Evolutionary conservation across 2,888 invertebrate genomes (phyloP).

Genomic region (Alloscopus bannaensis): DNA sequence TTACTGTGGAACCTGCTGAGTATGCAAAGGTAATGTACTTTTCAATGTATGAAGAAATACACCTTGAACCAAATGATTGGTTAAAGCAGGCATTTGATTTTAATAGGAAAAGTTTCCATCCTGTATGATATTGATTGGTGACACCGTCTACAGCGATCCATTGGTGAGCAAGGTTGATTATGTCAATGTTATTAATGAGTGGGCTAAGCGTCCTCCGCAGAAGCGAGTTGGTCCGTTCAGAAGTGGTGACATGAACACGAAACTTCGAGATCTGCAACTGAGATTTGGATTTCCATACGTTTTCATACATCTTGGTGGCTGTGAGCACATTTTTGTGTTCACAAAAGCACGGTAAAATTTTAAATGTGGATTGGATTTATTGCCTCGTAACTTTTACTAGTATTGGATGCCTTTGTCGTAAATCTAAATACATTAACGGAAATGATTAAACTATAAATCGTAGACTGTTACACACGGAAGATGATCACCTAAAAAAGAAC

Average conservation of each 20-base stretch:
- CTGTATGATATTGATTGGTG: slow-evolving; percentile 86
- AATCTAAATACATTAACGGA: slow-evolving; percentile 2
- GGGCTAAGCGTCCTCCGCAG: slow-evolving; percentile 77
- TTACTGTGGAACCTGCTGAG: slow-evolving; percentile 9
- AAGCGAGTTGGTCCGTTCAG: slow-evolving; percentile 75
- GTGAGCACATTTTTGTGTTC: slow-evolving; percentile 92
- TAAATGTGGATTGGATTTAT: no score
- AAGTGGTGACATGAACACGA: slow-evolving; percentile 75
- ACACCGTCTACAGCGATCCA: slow-evolving; percentile 86
- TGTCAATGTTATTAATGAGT: slow-evolving; percentile 81
- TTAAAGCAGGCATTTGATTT: no score
- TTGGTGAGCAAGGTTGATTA: slow-evolving; percentile 80
- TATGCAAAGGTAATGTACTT: slow-evolving; percentile 47
- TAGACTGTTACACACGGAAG: slow-evolving; percentile 56
- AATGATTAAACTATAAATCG: background rate
- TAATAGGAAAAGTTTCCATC: slow-evolving; percentile 81
- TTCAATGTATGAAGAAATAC: no score
- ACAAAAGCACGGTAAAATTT: slow-evolving; percentile 81
- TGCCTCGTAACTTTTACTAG: no score
- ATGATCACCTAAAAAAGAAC: slow-evolving; percentile 31
- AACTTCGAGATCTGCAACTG: slow-evolving; percentile 78
- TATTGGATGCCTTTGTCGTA: no score
- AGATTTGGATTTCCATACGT: slow-evolving; percentile 85
- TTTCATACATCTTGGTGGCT: slow-evolving; percentile 90
- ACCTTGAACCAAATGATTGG: no score